Conservation (phyloP, 2,113 vertebrate species). For the Eubucco bourcierii region DNA sequence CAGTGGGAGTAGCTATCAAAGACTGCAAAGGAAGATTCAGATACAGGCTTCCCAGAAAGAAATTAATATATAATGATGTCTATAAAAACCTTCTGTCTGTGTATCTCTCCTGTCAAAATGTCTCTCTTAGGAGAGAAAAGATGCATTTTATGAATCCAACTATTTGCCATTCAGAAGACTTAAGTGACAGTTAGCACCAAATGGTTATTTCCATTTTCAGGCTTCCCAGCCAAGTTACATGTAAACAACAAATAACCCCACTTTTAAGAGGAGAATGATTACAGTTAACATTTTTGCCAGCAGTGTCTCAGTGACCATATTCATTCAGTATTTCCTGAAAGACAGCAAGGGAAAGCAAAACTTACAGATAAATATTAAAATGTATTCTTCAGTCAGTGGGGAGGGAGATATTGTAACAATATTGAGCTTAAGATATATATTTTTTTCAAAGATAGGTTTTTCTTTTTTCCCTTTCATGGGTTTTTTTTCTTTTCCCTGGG, state of each 20-base stretch:
- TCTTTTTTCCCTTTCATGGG: not conserved
- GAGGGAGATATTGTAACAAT: not conserved
- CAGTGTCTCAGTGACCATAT: not conserved
- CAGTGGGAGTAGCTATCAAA: not conserved
- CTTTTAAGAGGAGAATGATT: not conserved
- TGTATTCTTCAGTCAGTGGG: not conserved
- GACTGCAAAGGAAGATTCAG: not conserved
- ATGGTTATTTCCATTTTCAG: not conserved
- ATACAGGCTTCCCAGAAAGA: not conserved
- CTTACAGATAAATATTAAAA: not conserved
- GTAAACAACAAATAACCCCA: not conserved
- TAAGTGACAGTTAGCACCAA: not conserved
- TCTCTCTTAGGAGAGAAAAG: not conserved
- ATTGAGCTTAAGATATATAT: not conserved
- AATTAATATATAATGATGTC: not conserved
- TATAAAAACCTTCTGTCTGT: not conserved
- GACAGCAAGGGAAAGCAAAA: not conserved
- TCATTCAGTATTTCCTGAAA: not conserved
- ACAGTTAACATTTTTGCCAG: not conserved
- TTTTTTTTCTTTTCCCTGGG: conserved; percentile 4
- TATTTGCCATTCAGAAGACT: not conserved
- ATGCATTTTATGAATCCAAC: not conserved
- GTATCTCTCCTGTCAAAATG: not conserved
- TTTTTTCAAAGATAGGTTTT: not conserved
- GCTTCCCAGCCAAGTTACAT: not conserved